phyloP scores from a whole-genome alignment of 2,113 vertebrate species.

The Paramormyrops kingsleyae region DNA sequence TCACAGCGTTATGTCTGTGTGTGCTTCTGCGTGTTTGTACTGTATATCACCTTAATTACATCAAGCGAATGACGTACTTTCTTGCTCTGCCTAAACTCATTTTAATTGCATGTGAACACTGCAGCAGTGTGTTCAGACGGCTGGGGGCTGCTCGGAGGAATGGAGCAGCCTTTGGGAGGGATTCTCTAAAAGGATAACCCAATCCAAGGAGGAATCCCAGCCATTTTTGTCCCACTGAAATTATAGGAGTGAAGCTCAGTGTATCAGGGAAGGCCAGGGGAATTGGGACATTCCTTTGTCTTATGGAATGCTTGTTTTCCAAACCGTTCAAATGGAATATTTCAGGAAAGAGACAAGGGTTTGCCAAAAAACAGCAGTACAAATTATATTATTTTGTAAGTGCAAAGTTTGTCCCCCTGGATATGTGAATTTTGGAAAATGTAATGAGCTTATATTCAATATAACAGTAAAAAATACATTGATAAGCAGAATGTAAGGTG shows the following conservation, averaged over 20 bases:
- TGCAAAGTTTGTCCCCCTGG: neutral
- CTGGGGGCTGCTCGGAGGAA: conserved; percentile 48
- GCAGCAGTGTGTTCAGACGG: conserved; percentile 38
- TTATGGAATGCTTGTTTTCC: neutral
- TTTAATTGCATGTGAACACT: conserved; percentile 70
- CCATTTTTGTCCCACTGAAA: conserved; percentile 25
- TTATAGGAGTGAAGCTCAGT: conserved; percentile 20
- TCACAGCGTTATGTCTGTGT: conserved; percentile 33
- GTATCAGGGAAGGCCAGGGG: conserved; percentile 19
- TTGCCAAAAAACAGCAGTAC: neutral
- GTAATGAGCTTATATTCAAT: neutral
- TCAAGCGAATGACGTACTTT: conserved; percentile 71
- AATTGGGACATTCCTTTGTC: neutral
- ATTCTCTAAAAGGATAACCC: conserved; percentile 26
- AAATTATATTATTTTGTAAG: neutral
- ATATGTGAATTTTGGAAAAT: neutral
- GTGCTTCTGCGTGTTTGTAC: conserved; percentile 32
- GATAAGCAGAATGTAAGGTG: neutral
- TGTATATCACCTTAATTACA: conserved; percentile 62
- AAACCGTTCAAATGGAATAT: neutral
- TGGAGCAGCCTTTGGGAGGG: conserved; percentile 60
- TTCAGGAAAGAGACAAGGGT: neutral
- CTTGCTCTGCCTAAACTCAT: conserved; percentile 68
- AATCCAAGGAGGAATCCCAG: conserved; percentile 55
- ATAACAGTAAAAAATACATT: neutral